These are phyloP conservation scores for Oryzias javanicus DNA, from an alignment of 2,113 vertebrate species.

Conservation along the genomic window DNA sequence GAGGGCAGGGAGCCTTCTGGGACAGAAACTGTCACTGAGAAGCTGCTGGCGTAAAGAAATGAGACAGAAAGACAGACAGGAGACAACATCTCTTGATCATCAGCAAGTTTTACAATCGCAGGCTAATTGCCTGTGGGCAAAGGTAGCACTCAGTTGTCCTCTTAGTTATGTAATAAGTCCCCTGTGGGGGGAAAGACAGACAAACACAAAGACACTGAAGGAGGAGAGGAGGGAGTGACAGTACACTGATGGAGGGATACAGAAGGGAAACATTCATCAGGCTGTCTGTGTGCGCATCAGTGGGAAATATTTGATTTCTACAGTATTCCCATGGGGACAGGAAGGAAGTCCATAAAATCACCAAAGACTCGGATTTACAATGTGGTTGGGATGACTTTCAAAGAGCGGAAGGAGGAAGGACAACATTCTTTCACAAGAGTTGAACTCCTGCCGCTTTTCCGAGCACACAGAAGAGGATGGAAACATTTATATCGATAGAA, in stretches of 20 bases:
- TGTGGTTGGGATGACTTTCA: background rate
- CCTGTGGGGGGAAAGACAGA: constrained; percentile 24
- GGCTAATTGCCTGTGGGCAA: constrained; percentile 68
- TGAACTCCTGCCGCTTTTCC: too few relatives aligned
- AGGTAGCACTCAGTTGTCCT: constrained; percentile 61
- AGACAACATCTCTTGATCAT: constrained; percentile 49
- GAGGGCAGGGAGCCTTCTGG: constrained; percentile 29
- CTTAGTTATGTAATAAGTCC: constrained; percentile 52
- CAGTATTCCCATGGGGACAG: constrained; percentile 10
- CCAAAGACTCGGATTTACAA: background rate
- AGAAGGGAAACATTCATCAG: constrained; percentile 51
- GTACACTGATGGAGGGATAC: constrained; percentile 28
- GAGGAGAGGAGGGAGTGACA: constrained; percentile 32
- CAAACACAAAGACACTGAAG: constrained; percentile 20
- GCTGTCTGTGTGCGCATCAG: constrained; percentile 43
- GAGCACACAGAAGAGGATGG: background rate
- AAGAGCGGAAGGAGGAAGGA: background rate
- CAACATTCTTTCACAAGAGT: constrained; percentile 5
- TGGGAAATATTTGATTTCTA: constrained; percentile 14
- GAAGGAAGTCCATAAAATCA: constrained; percentile 1
- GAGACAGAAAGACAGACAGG: constrained; percentile 28
- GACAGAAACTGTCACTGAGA: constrained; percentile 33
- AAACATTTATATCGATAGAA: constrained; percentile 33
- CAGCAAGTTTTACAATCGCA: constrained; percentile 53
- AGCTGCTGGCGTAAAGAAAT: constrained; percentile 11